Conservation (phyloP, 35 echinoderm and acorn worm species). For the Eucidaris tribuloides region DNA sequence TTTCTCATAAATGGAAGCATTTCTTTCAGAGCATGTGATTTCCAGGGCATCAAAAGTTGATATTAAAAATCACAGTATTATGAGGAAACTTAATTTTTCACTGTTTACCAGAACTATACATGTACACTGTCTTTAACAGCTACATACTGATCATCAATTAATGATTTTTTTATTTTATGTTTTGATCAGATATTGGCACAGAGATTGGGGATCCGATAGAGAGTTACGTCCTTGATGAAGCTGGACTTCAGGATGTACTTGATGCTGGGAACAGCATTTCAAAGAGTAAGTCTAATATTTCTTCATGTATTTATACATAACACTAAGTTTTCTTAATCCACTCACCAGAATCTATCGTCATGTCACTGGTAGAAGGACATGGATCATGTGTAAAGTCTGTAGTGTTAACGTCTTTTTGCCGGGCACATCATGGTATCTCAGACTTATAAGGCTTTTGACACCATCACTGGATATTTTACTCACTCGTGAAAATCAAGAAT, state of each 20-base stretch:
- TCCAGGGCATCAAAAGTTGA: not conserved
- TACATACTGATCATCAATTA: too few species aligned
- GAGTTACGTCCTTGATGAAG: conserved; percentile 18
- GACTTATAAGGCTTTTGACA: too few species aligned
- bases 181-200: conserved; percentile 25
- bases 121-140: not conserved
- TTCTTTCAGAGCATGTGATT: not conserved
- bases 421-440: too few species aligned
- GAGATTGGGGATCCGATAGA: conserved; percentile 24
- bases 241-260: conserved; percentile 1
- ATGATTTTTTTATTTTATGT: too few species aligned
- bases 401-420: too few species aligned
- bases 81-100: not conserved
- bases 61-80: not conserved
- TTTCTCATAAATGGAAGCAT: too few species aligned
- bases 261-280: conserved; percentile 1
- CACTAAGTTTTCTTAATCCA: not conserved
- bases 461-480: too few species aligned
- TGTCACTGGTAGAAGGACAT: too few species aligned
- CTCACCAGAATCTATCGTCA: too few species aligned
- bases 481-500: too few species aligned
- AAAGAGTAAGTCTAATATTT: not conserved
- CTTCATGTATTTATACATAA: not conserved
- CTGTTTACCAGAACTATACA: not conserved
- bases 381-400: too few species aligned